Percentiles rank a stretch among this genome's conserved stretches.
phyloP scores from a whole-genome alignment of 2,888 invertebrate genomes.

The Marasmarcha lunaedactyla region DNA sequence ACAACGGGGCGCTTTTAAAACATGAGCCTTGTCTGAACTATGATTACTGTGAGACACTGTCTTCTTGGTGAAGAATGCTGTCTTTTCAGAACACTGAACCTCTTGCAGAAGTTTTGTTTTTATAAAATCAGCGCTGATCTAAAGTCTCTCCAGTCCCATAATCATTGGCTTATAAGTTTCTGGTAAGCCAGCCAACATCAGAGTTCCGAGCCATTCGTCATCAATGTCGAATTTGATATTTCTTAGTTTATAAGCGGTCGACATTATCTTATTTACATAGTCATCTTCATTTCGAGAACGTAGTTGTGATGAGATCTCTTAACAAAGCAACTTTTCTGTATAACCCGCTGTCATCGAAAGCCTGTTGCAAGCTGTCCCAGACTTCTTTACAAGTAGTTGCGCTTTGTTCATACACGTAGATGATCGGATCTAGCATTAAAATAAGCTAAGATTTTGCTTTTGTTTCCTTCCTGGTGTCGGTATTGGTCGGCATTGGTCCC shows the following conservation, averaged over 20 bases:
- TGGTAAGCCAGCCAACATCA: constrained; percentile 1
- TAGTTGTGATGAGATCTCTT: constrained; percentile 2
- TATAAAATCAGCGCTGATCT: background rate
- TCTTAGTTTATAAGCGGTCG: constrained; percentile 3
- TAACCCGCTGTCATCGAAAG: constrained; percentile 8
- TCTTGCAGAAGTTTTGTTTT: constrained; percentile 1
- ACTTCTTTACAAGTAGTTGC: constrained; percentile 5
- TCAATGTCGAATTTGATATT: background rate
- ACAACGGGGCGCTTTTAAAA: background rate
- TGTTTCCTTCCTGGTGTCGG: constrained; percentile 5
- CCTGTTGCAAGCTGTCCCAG: constrained; percentile 6
- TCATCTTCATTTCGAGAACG: background rate
- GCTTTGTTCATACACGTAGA: constrained; percentile 6
- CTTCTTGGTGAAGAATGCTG: background rate
- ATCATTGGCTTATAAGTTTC: background rate
- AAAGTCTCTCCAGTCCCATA: background rate
- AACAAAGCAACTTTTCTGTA: constrained; percentile 5
- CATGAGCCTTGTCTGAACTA: background rate
- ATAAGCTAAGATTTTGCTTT: constrained; percentile 7
- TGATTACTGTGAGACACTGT: background rate
- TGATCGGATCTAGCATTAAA: constrained; percentile 5
- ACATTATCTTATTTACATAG: constrained; percentile 6
- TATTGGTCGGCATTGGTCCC: background rate
- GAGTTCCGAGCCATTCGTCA: no score
- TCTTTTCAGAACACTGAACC: background rate